A percentile compares a stretch with the other conserved stretches of the same genome.
phyloP scores from a whole-genome alignment of 2,888 invertebrate species.

The Epicampocera succincta region DNA sequence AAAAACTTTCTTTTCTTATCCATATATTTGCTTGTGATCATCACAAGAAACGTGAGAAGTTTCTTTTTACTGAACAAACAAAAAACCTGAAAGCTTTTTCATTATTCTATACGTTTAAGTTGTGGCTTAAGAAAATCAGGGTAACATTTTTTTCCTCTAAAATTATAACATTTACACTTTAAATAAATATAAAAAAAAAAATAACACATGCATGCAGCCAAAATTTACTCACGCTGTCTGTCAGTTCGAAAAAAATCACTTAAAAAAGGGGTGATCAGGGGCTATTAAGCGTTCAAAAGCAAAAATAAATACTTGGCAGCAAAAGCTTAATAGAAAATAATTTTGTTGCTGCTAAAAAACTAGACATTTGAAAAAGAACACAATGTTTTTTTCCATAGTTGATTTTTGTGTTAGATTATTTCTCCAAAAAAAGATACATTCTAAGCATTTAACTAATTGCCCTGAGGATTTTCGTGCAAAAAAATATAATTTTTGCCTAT shows the following conservation, averaged over 20 bases:
- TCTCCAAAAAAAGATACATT: too few species aligned
- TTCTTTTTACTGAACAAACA: constrained; percentile 8
- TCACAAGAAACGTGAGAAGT: constrained; percentile 49
- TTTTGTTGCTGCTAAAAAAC: neutral
- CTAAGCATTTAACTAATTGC: constrained; percentile 47
- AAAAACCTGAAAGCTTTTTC: constrained; percentile 11
- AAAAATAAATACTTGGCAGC: neutral
- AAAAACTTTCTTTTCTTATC: too few species aligned
- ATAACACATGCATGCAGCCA: constrained; percentile 6
- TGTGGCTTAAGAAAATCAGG: neutral
- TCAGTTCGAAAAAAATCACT: constrained; percentile 16
- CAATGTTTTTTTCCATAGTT: too few species aligned
- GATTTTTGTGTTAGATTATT: too few species aligned
- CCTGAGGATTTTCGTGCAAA: neutral
- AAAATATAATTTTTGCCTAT: too few species aligned
- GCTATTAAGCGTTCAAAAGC: constrained; percentile 16
- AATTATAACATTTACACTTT: constrained; percentile 21
- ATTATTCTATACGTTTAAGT: constrained; percentile 24
- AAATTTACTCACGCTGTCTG: constrained; percentile 62
- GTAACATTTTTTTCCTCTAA: neutral
- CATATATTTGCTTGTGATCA: too few species aligned
- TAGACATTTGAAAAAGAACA: too few species aligned
- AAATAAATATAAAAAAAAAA: too few species aligned
- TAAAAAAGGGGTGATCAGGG: constrained; percentile 63
- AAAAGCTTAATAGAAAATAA: constrained; percentile 1